Evolutionary conservation across 2,888 invertebrate genomes (phyloP).

Genomic region (Anaspis maculata): DNA sequence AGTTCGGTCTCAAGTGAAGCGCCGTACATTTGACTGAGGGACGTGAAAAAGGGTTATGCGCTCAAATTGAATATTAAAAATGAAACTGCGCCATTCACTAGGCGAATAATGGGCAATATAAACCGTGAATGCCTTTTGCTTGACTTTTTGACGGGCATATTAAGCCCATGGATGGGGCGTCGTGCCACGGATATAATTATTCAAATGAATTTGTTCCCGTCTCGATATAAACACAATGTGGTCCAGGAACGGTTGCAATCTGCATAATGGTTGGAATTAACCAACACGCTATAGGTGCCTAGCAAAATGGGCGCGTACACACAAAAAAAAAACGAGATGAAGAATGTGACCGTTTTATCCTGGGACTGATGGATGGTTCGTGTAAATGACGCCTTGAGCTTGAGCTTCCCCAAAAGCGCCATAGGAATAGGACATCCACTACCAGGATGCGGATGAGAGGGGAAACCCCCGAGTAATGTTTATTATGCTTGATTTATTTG

Average conservation of each 20-base stretch:
- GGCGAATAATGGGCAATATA: constrained; percentile 1
- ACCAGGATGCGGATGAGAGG: constrained; percentile 7
- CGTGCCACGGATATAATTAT: background rate
- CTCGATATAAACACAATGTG: background rate
- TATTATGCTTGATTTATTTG: constrained; percentile 22
- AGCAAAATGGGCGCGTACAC: constrained; percentile 15
- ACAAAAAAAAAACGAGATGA: constrained; percentile 21
- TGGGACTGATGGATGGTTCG: constrained; percentile 27
- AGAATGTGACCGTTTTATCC: constrained; percentile 28
- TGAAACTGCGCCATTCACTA: constrained; percentile 5
- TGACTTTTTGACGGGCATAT: constrained; percentile 4
- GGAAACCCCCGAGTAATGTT: constrained; percentile 18
- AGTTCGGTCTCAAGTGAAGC: background rate
- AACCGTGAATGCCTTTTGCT: constrained; percentile 2
- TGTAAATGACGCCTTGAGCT: constrained; percentile 31
- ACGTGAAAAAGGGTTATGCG: constrained; percentile 11
- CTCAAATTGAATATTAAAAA: constrained; percentile 11
- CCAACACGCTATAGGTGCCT: constrained; percentile 15
- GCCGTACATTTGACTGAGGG: too few species aligned
- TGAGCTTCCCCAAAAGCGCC: constrained; percentile 24
- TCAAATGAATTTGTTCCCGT: constrained; percentile 9
- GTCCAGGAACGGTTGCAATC: constrained; percentile 14
- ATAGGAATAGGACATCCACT: too few species aligned
- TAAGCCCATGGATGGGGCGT: background rate
- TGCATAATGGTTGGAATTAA: constrained; percentile 23